Evolutionary conservation across 2,888 invertebrate genomes (phyloP).

Genomic region (Sarcophaga variegata): DNA sequence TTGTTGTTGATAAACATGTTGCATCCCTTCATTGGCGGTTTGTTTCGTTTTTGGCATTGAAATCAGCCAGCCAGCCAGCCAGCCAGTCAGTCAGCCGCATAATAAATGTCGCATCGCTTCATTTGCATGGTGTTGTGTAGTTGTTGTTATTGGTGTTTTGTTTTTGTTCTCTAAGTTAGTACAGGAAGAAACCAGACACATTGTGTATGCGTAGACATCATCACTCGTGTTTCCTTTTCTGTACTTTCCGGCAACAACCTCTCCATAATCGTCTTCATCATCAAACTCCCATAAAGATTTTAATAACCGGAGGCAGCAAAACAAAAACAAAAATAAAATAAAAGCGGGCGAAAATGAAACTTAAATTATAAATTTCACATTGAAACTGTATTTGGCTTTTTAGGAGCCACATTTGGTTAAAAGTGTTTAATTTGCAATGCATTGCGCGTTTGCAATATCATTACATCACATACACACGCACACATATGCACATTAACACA

Average conservation of each 20-base stretch:
- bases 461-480: neutral
- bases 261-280: conserved; percentile 3
- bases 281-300: conserved; percentile 41
- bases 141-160: neutral
- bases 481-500: no score
- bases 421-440: conserved; percentile 68
- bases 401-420: conserved; percentile 65
- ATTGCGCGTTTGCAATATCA: conserved; percentile 60
- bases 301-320: neutral
- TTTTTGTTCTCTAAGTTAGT: no score
- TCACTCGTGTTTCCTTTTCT: conserved; percentile 47
- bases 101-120: conserved; percentile 66
- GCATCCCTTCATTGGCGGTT: conserved; percentile 25
- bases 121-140: conserved; percentile 40
- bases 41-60: conserved; percentile 5
- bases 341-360: neutral
- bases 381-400: conserved; percentile 54
- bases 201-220: conserved; percentile 64
- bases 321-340: neutral
- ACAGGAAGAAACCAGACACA: conserved; percentile 12
- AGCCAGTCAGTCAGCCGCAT: conserved; percentile 14
- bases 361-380: neutral
- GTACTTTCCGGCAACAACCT: conserved; percentile 47
- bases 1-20: conserved; percentile 11
- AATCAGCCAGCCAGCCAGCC: neutral